Evolutionary conservation across 2,888 invertebrate species (phyloP).

Genomic region (Lydus trimaculatus): DNA sequence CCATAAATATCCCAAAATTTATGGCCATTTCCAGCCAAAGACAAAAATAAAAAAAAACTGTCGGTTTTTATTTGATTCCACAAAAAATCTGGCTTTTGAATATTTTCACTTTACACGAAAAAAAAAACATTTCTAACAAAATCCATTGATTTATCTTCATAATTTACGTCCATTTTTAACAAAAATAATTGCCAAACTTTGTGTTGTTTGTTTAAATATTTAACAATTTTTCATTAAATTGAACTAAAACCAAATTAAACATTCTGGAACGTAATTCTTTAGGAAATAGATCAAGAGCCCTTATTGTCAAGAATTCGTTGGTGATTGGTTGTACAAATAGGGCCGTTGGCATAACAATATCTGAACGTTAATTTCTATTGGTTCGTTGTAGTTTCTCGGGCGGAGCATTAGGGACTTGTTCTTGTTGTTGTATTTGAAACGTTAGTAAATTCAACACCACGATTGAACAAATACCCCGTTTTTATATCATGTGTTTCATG

Average conservation of each 20-base stretch:
- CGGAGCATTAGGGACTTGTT: slow-evolving; percentile 29
- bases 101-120: neutral
- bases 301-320: neutral
- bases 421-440: slow-evolving; percentile 20
- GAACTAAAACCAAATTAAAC: neutral
- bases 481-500: neutral
- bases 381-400: slow-evolving; percentile 32
- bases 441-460: slow-evolving; percentile 23
- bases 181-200: neutral
- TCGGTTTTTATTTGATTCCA: neutral
- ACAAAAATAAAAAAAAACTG: neutral
- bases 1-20: slow-evolving; percentile 48
- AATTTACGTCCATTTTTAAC: neutral
- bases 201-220: neutral
- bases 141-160: neutral
- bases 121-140: neutral
- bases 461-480: slow-evolving; percentile 16
- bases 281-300: slow-evolving; percentile 10
- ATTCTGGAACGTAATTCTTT: neutral
- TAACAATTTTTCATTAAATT: neutral
- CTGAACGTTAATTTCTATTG: slow-evolving; percentile 34
- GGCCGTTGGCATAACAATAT: slow-evolving; percentile 47
- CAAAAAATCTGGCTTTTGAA: neutral
- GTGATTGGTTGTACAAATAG: slow-evolving; percentile 43
- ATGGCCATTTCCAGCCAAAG: slow-evolving; percentile 33